Evolutionary conservation across 2,113 vertebrate genomes (phyloP), one percentile per base, ranked within the genome.

Genomic region (Hippocampus comes): DNA sequence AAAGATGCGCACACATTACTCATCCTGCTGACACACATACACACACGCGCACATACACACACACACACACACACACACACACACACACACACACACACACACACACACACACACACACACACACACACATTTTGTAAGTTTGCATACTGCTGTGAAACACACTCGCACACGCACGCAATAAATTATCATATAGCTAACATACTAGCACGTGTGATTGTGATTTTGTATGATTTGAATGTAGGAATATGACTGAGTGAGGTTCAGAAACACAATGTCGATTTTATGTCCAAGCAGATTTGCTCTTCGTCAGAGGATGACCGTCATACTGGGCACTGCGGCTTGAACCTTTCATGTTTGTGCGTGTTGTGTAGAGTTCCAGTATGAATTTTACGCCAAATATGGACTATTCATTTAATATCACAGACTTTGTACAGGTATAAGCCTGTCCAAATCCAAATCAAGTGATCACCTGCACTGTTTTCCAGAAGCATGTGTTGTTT

Each of bases 1-100:
- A 65, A 49, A 76, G 43, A 38, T 38, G 34, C 5, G 1, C 43
- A 81, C 82, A 85, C 81, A 81, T 89, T 85, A 85, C 75, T 86
- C 80, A 85, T 73, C 68, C 12, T 25, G 70, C 68, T 76, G 74
- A 75, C 78, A 77, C 67, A 42, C 73, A 64, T 72, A 69, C 30
- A 30, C 30, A 30, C 30, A 30, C 3, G 2, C 30, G 2, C 30
- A 30, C 30, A 30, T 2, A 4, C 30, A 30, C 3, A 74, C 71
- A 76, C 64, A 74, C 66, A 23, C 20, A 59, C 18, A 23, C 55
- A 61, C 42, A 75, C 78, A 77, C 67, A 75, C 78, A 77, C 67
- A 75, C 78, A 77, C 67, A 69, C 30, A 59, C 53, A 65, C 15
- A 12, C 46, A 48, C 3, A 3, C 27, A 30, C 27, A 30, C 27